Evolutionary conservation across 2,888 invertebrate species (phyloP), one percentile per base, ranked within the genome.

Genomic region (Andrena haemorrhoa): DNA sequence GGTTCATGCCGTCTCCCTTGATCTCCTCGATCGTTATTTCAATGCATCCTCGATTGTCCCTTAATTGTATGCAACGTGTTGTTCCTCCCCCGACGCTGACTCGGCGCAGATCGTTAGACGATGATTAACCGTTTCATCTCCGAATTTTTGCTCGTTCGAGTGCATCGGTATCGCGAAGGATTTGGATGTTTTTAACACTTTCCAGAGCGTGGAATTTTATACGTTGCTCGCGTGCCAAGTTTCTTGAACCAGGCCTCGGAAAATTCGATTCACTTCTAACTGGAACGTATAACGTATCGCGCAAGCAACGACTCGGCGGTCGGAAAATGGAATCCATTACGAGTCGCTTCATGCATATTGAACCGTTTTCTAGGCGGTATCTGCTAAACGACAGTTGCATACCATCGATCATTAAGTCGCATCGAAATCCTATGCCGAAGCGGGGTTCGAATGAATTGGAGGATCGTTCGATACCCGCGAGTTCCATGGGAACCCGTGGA

Each of bases 61-160:
- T 63, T 68, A 63, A 78, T 78, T 31, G 47, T 61, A 56, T 49
- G 71, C 78, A 72, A 80, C 61, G 71, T 68, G n/a, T 78, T 68
- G 56, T 60, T 49, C 63, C 66, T 56, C 56, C 35, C 1, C 29
- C 8, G 53, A 16, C 8, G 78, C 53, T 63, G 61, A 35, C 60
- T 66, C 51, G 47, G 29, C 31, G 35, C 16, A 10, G 70, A 77
- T 77, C 41, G 41, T 66, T 60, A 26, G 23, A 76, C 51, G 70
- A 79, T 61, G 65, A 79, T 69, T 70, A 56, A 76, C 68, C 63
- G 58, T 31, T 76, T 76, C 65, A 35, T 31, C 8, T 63, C 7
- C 33, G 56, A 49, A n/a, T 41, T 6, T 3, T 8, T 31, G 29
- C 7, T 51, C 31, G 49, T n/a, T 31, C 29, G 23, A 41, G n/a